Base-by-base conservation (phyloP, 1,140 invertebrate genomes). In the Dendroctonus valens region DNA sequence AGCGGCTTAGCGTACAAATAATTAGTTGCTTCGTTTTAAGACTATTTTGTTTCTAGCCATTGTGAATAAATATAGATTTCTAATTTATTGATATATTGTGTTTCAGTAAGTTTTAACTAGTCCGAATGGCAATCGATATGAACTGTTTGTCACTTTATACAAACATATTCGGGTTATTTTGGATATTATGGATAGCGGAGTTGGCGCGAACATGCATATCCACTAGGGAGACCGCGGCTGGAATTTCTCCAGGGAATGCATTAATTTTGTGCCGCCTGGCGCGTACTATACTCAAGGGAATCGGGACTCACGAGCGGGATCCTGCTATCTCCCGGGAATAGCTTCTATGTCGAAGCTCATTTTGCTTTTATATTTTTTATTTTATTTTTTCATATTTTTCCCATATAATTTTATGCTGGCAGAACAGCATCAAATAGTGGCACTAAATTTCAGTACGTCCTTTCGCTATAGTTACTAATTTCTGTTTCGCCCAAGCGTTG, bases 181-280 rank as follows among this genome's bases (percentile, higher is more conserved):
- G 54, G 38, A 44, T 52, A 67, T 61, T 59, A 64, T 68, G 49
- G 65, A 59, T 51, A 67, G 37, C 60, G 59, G 54, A 12, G 50
- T 44, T 49, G 67, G 55, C 65, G 58, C 59, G 67, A 68, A 68
- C 71, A 74, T 69, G 72, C 71, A 71, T 69, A 70, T 69, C 72
- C 74, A 72, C 72, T 55, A 64, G 75, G 71, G 73, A 75, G 63
- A 67, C 62, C 69, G 80, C 75, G 78, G 79, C 75, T 82, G 83
- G 83, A 85, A 84, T 85, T 85, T 83, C 84, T 81, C 73, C 69
- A 49, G 82, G 81, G 83, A 78, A 79, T 81, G 80, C 83, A 83
- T 86, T 85, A 86, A 86, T 86, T 86, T 86, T 86, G 84, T 85
- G 83, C 83, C 84, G 84, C 84, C 84, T 85, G 85, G 84, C 84